Percentiles rank a stretch among this genome's conserved stretches.
These are phyloP conservation scores for Bunonema sp. DNA, from an alignment of 2,888 invertebrate genomes.

Conservation along the genomic window DNA sequence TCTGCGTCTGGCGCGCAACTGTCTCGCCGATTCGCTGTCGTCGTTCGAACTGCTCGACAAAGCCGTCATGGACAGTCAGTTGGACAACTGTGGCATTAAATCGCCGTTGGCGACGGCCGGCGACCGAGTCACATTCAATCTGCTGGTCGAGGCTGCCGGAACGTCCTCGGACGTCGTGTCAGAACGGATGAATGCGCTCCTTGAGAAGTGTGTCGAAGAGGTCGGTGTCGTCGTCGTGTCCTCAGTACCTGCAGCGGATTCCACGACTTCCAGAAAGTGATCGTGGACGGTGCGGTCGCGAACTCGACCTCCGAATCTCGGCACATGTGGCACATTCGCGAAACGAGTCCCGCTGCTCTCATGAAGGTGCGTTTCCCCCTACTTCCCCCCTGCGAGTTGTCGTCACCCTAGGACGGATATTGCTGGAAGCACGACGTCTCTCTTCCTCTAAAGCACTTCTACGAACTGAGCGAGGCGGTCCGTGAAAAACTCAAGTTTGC, in stretches of 20 bases:
- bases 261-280: too few relatives aligned
- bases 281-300: too few relatives aligned
- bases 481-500: slow-evolving; percentile 55
- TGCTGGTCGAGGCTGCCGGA: slow-evolving; percentile 52
- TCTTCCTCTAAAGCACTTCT: slow-evolving; percentile 63
- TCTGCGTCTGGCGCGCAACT: slow-evolving; percentile 60
- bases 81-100: too few relatives aligned
- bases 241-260: too few relatives aligned
- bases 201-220: too few relatives aligned
- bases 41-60: slow-evolving; percentile 86
- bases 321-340: slow-evolving; percentile 47
- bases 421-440: slow-evolving; percentile 90
- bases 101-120: too few relatives aligned
- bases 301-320: slow-evolving; percentile 55
- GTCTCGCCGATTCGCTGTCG: slow-evolving; percentile 67
- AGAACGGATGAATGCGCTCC: neutral
- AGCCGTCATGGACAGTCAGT: slow-evolving; percentile 58
- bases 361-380: too few relatives aligned
- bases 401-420: slow-evolving; percentile 63
- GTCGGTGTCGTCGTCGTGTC: too few relatives aligned
- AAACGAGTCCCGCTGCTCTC: slow-evolving; percentile 26
- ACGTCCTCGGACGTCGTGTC: too few relatives aligned
- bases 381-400: too few relatives aligned
- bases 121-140: too few relatives aligned
- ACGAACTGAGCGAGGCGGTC: slow-evolving; percentile 62